These are phyloP conservation scores for Agrypnus murinus DNA, from an alignment of 2,888 invertebrate genomes.

Conservation along the genomic window DNA sequence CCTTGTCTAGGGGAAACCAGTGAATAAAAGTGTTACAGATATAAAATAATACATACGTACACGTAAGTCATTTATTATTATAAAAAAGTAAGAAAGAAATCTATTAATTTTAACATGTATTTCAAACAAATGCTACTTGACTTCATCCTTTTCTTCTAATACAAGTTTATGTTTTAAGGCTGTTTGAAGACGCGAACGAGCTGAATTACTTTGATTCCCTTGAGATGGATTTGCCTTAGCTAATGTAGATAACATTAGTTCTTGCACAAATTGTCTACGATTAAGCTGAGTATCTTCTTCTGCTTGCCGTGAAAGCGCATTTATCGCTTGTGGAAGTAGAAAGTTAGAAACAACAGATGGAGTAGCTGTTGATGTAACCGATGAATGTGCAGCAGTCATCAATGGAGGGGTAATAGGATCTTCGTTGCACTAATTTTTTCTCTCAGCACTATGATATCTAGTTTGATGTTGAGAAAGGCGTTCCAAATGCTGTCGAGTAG, in stretches of 20 bases:
- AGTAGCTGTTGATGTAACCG: not conserved
- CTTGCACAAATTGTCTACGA: slow-evolving; percentile 81
- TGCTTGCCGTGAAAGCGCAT: slow-evolving; percentile 54
- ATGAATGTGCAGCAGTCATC: not conserved
- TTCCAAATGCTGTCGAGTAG: slow-evolving; percentile 17
- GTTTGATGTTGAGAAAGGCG: slow-evolving; percentile 11
- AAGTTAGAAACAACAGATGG: not conserved
- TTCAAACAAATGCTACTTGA: no score
- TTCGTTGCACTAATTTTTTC: not conserved
- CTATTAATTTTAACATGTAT: no score
- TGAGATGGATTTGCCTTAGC: no score
- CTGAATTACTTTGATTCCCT: no score
- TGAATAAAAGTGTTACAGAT: no score
- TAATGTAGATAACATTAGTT: slow-evolving; percentile 78
- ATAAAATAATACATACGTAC: no score
- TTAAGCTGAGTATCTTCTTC: slow-evolving; percentile 76
- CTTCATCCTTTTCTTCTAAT: no score
- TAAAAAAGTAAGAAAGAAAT: no score
- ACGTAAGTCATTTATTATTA: no score
- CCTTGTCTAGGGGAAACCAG: no score
- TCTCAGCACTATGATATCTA: not conserved
- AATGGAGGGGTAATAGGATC: not conserved
- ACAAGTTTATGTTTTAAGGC: no score
- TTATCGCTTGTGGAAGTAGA: not conserved
- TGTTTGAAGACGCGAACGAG: no score